Evolutionary conservation across 2,888 invertebrate genomes (phyloP).

Genomic region (Calameuta idolon): DNA sequence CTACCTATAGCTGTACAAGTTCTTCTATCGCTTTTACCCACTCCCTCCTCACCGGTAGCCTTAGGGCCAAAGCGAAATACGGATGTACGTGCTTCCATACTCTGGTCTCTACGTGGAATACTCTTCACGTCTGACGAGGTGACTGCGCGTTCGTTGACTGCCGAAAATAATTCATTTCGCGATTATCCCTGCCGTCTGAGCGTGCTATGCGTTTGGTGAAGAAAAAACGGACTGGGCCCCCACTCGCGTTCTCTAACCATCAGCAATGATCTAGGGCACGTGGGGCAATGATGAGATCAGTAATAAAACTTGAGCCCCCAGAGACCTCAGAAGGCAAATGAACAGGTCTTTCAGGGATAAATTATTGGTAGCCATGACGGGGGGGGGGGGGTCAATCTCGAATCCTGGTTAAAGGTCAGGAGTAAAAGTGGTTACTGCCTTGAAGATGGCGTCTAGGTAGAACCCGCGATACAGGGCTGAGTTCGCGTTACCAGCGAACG

Average conservation of each 20-base stretch:
- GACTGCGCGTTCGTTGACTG: neutral
- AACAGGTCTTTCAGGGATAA: neutral
- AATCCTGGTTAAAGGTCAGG: neutral
- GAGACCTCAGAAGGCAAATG: neutral
- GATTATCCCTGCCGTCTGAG: neutral
- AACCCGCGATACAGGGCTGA: neutral
- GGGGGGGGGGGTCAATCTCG: neutral
- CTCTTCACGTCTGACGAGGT: slow-evolving; percentile 30
- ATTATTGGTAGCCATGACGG: neutral
- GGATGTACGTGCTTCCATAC: slow-evolving; percentile 54
- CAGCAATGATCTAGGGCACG: neutral
- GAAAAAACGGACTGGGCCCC: neutral
- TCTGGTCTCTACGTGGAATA: slow-evolving; percentile 53
- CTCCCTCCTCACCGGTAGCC: slow-evolving; percentile 28
- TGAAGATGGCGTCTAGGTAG: neutral
- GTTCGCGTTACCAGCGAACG: neutral
- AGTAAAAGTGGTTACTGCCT: neutral
- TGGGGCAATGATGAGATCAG: no score
- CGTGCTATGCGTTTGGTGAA: neutral
- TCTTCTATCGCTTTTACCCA: slow-evolving; percentile 43
- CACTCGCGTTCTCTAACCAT: no score
- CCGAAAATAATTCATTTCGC: neutral
- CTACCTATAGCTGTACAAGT: slow-evolving; percentile 36
- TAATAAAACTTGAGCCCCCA: neutral
- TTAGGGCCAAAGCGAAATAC: slow-evolving; percentile 43